These are phyloP conservation scores for Sinosuthora webbiana DNA, from an alignment of 2,113 vertebrate species.

Conservation along the genomic window DNA sequence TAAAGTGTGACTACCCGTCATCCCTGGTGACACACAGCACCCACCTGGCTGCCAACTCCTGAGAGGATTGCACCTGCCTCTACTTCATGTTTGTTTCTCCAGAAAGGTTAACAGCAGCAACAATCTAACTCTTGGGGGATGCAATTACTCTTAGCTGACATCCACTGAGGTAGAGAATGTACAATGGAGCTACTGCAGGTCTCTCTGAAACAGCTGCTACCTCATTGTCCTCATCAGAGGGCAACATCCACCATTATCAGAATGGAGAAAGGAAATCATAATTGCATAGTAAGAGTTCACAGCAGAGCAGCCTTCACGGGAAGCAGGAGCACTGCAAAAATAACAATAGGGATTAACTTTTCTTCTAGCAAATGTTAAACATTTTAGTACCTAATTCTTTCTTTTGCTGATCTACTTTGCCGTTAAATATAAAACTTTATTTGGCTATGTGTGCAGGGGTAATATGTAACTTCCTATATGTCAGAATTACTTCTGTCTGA, in stretches of 20 bases:
- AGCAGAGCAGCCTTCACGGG: fast-evolving
- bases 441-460: not conserved
- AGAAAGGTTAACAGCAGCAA: not conserved
- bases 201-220: not conserved
- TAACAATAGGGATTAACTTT: not conserved
- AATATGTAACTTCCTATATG: fast-evolving
- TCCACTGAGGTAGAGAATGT: not conserved
- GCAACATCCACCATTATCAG: fast-evolving
- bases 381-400: not conserved
- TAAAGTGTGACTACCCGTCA: not conserved
- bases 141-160: not conserved
- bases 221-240: not conserved
- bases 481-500: not conserved
- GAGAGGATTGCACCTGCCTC: not conserved
- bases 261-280: fast-evolving
- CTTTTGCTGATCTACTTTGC: not conserved
- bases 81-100: not conserved
- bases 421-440: not conserved
- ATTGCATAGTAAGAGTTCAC: not conserved
- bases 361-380: fast-evolving
- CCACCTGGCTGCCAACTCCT: not conserved
- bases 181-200: not conserved
- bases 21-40: fast-evolving
- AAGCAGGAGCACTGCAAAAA: not conserved
- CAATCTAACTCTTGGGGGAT: not conserved